These are phyloP conservation scores for Hyposoter didymator DNA, from an alignment of 2,888 invertebrate genomes.

Conservation along the genomic window DNA sequence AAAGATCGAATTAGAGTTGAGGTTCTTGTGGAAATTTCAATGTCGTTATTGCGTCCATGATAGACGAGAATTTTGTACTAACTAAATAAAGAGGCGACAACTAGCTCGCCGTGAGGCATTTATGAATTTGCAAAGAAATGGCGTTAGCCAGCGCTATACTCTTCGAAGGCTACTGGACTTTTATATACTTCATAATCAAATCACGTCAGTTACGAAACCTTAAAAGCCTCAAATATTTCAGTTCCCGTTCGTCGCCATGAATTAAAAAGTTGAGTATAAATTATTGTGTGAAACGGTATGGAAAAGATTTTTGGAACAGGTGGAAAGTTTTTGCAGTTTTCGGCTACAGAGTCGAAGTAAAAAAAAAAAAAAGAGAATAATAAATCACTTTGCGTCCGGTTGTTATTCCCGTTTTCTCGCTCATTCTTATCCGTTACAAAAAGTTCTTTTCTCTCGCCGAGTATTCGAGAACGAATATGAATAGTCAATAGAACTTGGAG, in stretches of 20 bases:
- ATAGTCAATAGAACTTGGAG: conserved; percentile 67
- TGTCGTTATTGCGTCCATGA: neutral
- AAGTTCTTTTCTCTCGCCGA: conserved; percentile 43
- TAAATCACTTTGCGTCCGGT: conserved; percentile 46
- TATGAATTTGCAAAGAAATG: neutral
- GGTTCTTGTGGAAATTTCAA: neutral
- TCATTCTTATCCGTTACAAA: conserved; percentile 17
- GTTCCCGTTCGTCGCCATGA: neutral
- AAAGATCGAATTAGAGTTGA: too few species aligned
- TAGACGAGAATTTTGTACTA: neutral
- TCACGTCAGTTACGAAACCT: conserved; percentile 8
- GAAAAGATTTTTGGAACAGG: conserved; percentile 32
- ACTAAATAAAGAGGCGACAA: neutral
- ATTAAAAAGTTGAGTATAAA: conserved; percentile 32
- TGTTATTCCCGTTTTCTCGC: conserved; percentile 6
- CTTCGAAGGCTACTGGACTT: neutral
- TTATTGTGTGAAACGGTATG: conserved; percentile 28
- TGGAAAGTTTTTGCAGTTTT: conserved; percentile 29
- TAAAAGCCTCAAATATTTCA: neutral
- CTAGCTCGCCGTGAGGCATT: neutral
- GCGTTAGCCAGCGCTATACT: neutral
- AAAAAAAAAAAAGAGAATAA: conserved; percentile 28
- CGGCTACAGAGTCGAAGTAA: conserved; percentile 8
- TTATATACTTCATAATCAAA: conserved; percentile 8
- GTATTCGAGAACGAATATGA: conserved; percentile 68